phyloP scores from a whole-genome alignment of 2,888 invertebrate species.

The Eristalinus sepulchralis region DNA sequence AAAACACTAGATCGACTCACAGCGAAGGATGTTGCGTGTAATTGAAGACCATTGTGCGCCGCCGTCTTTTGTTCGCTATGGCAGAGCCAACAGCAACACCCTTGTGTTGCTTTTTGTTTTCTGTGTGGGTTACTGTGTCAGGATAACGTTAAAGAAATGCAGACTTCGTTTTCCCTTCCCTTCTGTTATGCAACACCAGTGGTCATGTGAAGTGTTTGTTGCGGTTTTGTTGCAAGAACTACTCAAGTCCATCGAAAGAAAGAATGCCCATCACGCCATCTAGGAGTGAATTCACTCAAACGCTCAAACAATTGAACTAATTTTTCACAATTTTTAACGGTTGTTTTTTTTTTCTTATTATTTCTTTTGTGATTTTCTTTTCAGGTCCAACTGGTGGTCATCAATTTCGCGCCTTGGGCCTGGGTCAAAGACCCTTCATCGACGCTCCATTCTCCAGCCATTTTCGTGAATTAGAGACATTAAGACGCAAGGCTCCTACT shows the following conservation, averaged over 20 bases:
- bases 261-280: neutral
- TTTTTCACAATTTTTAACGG: constrained; percentile 52
- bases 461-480: constrained; percentile 86
- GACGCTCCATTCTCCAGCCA: constrained; percentile 85
- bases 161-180: constrained; percentile 12
- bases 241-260: neutral
- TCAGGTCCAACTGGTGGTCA: constrained; percentile 84
- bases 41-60: constrained; percentile 50
- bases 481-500: constrained; percentile 83
- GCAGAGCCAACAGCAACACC: constrained; percentile 26
- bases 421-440: constrained; percentile 88
- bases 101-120: constrained; percentile 25
- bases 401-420: constrained; percentile 87
- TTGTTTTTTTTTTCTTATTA: constrained; percentile 21
- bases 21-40: constrained; percentile 40
- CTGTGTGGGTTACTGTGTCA: constrained; percentile 68
- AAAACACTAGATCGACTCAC: constrained; percentile 72
- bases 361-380: constrained; percentile 35
- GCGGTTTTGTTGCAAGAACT: constrained; percentile 44
- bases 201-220: constrained; percentile 36
- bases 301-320: constrained; percentile 41
- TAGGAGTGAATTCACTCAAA: neutral
- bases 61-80: constrained; percentile 40
- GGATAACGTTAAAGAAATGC: constrained; percentile 60
- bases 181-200: neutral